phyloP scores from a whole-genome alignment of 2,113 vertebrate species.

The Gymnorhina tibicen region DNA sequence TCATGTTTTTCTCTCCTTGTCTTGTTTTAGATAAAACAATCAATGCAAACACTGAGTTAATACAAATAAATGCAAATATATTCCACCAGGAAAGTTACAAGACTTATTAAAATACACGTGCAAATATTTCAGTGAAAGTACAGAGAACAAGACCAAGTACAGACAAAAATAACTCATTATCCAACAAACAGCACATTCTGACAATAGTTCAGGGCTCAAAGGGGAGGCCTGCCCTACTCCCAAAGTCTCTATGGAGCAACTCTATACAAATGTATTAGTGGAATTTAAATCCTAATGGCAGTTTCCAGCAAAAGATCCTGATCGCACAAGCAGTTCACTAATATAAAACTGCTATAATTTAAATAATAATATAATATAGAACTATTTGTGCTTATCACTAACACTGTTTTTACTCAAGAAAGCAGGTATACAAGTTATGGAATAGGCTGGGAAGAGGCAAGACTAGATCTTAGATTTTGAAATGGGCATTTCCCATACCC shows the following conservation, averaged over 20 bases:
- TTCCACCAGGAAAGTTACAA: slow-evolving; percentile 21
- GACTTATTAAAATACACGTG: slow-evolving; percentile 50
- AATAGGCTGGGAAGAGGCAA: background rate
- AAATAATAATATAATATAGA: background rate
- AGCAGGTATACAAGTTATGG: background rate
- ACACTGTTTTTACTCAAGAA: background rate
- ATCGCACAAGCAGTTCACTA: background rate
- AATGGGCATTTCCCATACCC: background rate
- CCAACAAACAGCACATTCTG: background rate
- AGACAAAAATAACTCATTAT: slow-evolving; percentile 48
- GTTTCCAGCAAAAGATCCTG: background rate
- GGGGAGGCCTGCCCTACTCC: background rate
- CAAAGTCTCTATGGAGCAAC: background rate
- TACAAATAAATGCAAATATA: slow-evolving; percentile 61
- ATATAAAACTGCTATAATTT: background rate
- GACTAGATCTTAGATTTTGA: background rate
- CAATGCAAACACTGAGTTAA: slow-evolving; percentile 49
- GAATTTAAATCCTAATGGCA: background rate
- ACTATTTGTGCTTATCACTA: accelerated
- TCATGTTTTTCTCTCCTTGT: slow-evolving; percentile 3
- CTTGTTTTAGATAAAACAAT: slow-evolving; percentile 44
- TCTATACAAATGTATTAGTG: background rate
- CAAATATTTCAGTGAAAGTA: slow-evolving; percentile 41
- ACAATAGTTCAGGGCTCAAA: background rate
- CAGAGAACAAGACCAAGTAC: slow-evolving; percentile 10